Conservation (phyloP, 1,140 invertebrate genomes). For the Bombus ignitus region DNA sequence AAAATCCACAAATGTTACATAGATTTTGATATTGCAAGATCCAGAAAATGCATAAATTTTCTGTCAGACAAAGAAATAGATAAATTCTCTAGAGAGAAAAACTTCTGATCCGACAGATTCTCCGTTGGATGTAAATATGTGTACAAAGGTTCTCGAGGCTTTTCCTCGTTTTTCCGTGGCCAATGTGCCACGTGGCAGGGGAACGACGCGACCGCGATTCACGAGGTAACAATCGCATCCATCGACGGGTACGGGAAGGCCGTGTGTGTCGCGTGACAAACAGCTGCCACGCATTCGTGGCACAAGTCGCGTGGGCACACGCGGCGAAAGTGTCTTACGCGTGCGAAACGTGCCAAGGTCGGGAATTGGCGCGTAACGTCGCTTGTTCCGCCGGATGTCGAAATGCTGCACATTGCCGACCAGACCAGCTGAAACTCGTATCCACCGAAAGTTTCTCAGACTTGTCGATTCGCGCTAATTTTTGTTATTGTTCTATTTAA, state of each 20-base stretch:
- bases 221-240: neutral
- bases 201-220: neutral
- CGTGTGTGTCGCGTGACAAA: conserved; percentile 6
- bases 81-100: too few species aligned
- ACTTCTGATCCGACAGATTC: too few species aligned
- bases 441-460: neutral
- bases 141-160: too few species aligned
- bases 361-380: neutral
- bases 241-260: conserved; percentile 12
- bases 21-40: too few species aligned
- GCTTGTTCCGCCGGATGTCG: conserved; percentile 19
- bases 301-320: conserved; percentile 17
- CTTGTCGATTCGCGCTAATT: neutral
- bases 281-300: neutral
- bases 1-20: too few species aligned
- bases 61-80: too few species aligned
- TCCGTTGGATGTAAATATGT: too few species aligned
- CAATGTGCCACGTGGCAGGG: neutral
- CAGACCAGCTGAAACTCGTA: neutral
- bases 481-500: too few species aligned
- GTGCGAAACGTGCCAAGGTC: conserved; percentile 57
- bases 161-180: too few species aligned
- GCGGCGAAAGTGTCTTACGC: conserved; percentile 41
- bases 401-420: neutral
- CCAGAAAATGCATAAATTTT: too few species aligned